Base-by-base conservation (phyloP, 2,113 vertebrate genomes). In the Columba livia region DNA sequence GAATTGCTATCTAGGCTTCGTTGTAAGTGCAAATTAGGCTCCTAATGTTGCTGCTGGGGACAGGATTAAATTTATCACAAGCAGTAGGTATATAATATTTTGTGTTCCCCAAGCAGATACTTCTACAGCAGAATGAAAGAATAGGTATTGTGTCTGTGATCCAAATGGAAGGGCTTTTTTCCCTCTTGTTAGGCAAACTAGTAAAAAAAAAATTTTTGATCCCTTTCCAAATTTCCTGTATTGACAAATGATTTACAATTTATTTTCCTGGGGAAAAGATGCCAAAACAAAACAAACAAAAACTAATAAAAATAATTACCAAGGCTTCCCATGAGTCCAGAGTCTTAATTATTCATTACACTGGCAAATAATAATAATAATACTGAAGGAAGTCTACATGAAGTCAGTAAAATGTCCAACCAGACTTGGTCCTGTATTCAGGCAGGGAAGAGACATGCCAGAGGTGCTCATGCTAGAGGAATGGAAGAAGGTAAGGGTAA, bases 61-160 rank as follows among this genome's bases (percentile, higher is more conserved):
- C 31, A 95, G 64, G 74, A 95, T 95, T 94, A 93, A 69, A 95
- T 94, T 94, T 87, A 91, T 94, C 84, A 75, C 61, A 77, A 57
- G 40, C 44, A 65, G 64, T 64, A 79, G 54, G 51, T 72, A 40
- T 69, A 60, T 20, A 69, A 65, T 81, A 62, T 77, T 95, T 88
- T 44, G 23, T 83, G 88, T 82, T 94, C 81, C 62, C 60, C 40
- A 79, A 34, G 79, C 31, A 94, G 87, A 88, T 69, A 54, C 40
- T 87, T 79, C 36, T 25, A 53, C 31, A 44, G 66, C 18, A 81
- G 65, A 87, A 81, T n/a, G 80, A 85, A 85, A 85, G n/a, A 79
- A 31, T 31, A 78, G 47, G 48, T 28, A 42, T 15, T 34, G 11
- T 79, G 20, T 18, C 58, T 42, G 42, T 54, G 67, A 85, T 85